Evolutionary conservation across 2,113 vertebrate genomes (phyloP).

Genomic region (Grammomys dolichurus): DNA sequence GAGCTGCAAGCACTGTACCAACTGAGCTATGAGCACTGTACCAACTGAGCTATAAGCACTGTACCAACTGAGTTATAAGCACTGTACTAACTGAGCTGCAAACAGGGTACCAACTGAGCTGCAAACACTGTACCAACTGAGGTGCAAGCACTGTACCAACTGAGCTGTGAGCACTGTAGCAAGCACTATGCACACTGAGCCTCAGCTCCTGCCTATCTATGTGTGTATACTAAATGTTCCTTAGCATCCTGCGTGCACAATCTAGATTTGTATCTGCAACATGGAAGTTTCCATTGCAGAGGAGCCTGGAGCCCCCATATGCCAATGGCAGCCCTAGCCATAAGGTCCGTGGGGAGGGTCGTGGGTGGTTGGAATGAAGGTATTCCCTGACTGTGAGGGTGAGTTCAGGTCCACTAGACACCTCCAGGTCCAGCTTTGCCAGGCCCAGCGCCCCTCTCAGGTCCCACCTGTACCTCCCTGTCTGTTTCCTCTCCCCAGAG

Average conservation of each 20-base stretch:
- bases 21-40: neutral
- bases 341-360: neutral
- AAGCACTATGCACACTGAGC: neutral
- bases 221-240: neutral
- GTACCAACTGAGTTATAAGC: neutral
- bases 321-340: neutral
- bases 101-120: neutral
- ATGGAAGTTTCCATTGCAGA: neutral
- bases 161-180: neutral
- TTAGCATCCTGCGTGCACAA: neutral
- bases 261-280: neutral
- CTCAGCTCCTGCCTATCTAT: too few relatives aligned
- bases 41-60: neutral
- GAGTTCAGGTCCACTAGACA: neutral
- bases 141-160: neutral
- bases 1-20: neutral
- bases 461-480: too few relatives aligned
- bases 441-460: neutral
- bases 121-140: neutral
- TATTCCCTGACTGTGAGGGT: neutral
- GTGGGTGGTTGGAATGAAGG: neutral
- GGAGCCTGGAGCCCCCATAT: neutral
- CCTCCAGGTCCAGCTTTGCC: neutral
- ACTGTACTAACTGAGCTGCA: neutral
- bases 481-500: neutral